These are phyloP conservation scores for Rhabdophis nuchalis DNA, from an alignment of 2,797 vertebrate genomes.

Conservation along the genomic window DNA sequence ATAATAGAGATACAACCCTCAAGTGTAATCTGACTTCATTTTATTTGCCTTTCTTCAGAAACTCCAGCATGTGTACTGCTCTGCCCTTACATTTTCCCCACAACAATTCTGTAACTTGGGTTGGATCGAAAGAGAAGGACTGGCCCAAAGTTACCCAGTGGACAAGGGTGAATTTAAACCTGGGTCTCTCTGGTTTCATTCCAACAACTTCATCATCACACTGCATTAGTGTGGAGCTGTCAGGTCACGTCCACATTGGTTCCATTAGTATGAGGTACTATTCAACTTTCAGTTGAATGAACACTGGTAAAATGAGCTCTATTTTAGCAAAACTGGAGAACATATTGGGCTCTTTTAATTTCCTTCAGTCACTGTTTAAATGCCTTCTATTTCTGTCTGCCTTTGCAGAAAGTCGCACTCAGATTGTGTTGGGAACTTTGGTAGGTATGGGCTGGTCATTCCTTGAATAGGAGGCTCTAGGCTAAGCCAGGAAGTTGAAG, in stretches of 20 bases:
- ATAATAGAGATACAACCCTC: not conserved
- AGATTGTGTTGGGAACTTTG: not conserved
- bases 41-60: not conserved
- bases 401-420: not conserved
- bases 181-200: not conserved
- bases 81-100: not conserved
- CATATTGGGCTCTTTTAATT: not conserved
- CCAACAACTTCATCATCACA: not conserved
- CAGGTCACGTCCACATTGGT: not conserved
- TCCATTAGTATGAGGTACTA: not conserved
- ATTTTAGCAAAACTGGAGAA: not conserved
- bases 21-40: not conserved
- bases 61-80: not conserved
- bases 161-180: not conserved
- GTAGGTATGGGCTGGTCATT: not conserved
- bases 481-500: not conserved
- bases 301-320: not conserved
- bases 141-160: not conserved
- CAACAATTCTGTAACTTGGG: not conserved
- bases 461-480: not conserved
- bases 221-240: too few species aligned
- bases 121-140: not conserved
- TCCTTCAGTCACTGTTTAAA: not conserved
- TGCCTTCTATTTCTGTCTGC: not conserved
- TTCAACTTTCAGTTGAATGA: not conserved